phyloP scores from a whole-genome alignment of 2,113 vertebrate genomes.

The Gila orcuttii region DNA sequence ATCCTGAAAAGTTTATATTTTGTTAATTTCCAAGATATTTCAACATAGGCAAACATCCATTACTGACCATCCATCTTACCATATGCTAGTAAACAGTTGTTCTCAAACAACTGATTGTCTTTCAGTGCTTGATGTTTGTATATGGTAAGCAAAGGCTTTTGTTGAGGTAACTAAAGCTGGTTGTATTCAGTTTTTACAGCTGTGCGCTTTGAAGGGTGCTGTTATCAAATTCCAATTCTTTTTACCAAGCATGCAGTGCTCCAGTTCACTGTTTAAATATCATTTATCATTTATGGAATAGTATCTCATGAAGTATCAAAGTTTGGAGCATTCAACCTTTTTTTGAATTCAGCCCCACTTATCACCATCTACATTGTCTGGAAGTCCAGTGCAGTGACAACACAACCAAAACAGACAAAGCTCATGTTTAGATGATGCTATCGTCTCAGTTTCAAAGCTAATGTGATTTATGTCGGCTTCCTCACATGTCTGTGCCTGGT shows the following conservation, averaged over 20 bases:
- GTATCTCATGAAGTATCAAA: constrained; percentile 19
- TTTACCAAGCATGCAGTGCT: not conserved
- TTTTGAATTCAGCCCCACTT: not conserved
- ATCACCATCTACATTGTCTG: constrained; percentile 22
- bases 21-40: constrained; percentile 19
- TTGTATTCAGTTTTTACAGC: constrained; percentile 39
- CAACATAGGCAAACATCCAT: constrained; percentile 8
- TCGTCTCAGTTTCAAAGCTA: constrained; percentile 35
- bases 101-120: constrained; percentile 29
- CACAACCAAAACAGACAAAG: constrained; percentile 28
- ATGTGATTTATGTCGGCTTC: constrained; percentile 3
- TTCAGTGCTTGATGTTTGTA: constrained; percentile 33
- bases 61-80: constrained; percentile 5
- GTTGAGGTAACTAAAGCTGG: constrained; percentile 32
- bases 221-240: constrained; percentile 31
- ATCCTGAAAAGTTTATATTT: not conserved
- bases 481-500: constrained; percentile 21
- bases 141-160: constrained; percentile 31
- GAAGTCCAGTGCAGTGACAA: not conserved
- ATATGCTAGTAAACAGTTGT: constrained; percentile 43
- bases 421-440: constrained; percentile 36
- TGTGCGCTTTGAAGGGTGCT: constrained; percentile 30
- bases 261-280: constrained; percentile 20
- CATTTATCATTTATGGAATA: constrained; percentile 33
- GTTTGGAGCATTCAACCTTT: not conserved